Evolutionary conservation across 2,113 vertebrate genomes (phyloP).

Genomic region (Corythornis madagascariensis): DNA sequence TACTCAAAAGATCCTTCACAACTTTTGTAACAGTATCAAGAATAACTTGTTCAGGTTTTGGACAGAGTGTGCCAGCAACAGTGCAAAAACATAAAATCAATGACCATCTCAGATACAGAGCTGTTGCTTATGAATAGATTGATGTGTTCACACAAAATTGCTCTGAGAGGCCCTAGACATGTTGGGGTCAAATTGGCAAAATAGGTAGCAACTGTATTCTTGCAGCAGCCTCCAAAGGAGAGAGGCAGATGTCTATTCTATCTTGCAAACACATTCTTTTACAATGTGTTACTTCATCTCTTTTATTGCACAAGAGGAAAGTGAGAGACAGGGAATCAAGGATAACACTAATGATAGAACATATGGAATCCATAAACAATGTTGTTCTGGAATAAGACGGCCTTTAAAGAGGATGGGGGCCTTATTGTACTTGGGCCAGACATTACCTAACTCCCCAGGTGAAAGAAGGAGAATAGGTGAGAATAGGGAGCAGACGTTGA

Average conservation of each 20-base stretch:
- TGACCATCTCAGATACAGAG: neutral
- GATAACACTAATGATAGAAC: conserved; percentile 21
- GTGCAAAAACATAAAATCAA: neutral
- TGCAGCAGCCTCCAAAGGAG: conserved; percentile 48
- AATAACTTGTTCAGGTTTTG: neutral
- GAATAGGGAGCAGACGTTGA: conserved; percentile 48
- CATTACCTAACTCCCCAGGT: conserved; percentile 61
- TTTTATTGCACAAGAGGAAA: conserved; percentile 50
- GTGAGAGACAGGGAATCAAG: conserved; percentile 59
- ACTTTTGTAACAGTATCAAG: neutral
- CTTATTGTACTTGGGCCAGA: conserved; percentile 27
- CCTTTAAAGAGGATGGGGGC: neutral
- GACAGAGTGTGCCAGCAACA: neutral
- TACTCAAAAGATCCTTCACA: conserved; percentile 41
- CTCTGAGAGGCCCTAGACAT: conserved; percentile 14
- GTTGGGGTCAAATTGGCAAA: conserved; percentile 48
- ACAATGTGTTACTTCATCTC: conserved; percentile 54
- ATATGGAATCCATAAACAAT: conserved; percentile 66
- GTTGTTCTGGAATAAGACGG: conserved; percentile 40
- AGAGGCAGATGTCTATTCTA: conserved; percentile 59
- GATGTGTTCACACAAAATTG: conserved; percentile 18
- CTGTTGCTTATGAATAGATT: neutral
- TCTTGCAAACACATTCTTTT: conserved; percentile 65
- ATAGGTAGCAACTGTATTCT: conserved; percentile 48
- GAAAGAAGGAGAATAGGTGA: conserved; percentile 45